Evolutionary conservation across 2,888 invertebrate species (phyloP).

Genomic region (Apamea monoglypha): DNA sequence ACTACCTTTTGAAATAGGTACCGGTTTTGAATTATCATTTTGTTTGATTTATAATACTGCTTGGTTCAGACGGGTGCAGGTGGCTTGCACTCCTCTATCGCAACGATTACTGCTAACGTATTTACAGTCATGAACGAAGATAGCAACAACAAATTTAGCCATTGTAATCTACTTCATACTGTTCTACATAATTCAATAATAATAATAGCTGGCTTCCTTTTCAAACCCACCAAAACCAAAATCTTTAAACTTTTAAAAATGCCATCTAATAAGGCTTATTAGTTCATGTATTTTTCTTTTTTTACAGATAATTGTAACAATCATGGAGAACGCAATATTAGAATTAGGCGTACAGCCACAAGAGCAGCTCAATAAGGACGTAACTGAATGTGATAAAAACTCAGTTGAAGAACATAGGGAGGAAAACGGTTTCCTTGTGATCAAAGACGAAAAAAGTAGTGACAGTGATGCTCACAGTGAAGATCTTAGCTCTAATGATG

Average conservation of each 20-base stretch:
- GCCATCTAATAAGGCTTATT: not conserved
- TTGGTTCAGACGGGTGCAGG: slow-evolving; percentile 77
- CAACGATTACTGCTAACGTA: slow-evolving; percentile 52
- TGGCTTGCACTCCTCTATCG: slow-evolving; percentile 73
- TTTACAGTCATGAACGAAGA: slow-evolving; percentile 52
- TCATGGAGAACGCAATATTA: slow-evolving; percentile 74
- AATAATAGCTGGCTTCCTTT: not conserved
- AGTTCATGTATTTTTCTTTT: slow-evolving; percentile 19
- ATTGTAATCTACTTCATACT: slow-evolving; percentile 20
- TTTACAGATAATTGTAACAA: slow-evolving; percentile 73
- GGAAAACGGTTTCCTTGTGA: slow-evolving; percentile 75
- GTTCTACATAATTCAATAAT: slow-evolving; percentile 25
- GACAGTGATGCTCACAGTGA: slow-evolving; percentile 87
- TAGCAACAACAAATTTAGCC: slow-evolving; percentile 31
- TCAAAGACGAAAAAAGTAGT: slow-evolving; percentile 82
- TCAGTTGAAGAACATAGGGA: slow-evolving; percentile 65
- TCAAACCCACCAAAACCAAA: not conserved
- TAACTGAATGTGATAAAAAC: slow-evolving; percentile 64
- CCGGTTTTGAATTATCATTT: slow-evolving; percentile 90
- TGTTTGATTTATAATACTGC: slow-evolving; percentile 87
- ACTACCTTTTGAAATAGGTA: slow-evolving; percentile 88
- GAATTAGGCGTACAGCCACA: slow-evolving; percentile 55
- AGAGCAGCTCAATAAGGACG: slow-evolving; percentile 59
- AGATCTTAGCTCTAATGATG: slow-evolving; percentile 83
- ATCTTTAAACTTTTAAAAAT: not conserved